phyloP scores from a whole-genome alignment of 2,113 vertebrate genomes.

The Melanerpes formicivorus region DNA sequence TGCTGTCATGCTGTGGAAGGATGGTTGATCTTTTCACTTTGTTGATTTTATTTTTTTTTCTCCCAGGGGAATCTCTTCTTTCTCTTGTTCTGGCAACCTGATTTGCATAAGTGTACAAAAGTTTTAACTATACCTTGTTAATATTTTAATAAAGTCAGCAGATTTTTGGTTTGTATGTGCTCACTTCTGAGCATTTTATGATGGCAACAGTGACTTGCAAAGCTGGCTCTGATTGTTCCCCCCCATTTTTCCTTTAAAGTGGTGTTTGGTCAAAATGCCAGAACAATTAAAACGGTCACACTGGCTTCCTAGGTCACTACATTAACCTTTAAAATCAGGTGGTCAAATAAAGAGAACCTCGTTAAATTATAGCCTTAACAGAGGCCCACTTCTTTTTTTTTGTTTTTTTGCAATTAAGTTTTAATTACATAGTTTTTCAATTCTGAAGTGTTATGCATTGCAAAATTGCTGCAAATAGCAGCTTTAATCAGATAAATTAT shows the following conservation, averaged over 20 bases:
- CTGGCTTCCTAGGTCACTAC: slow-evolving; percentile 57
- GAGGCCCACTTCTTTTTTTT: slow-evolving; percentile 54
- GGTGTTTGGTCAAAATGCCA: slow-evolving; percentile 30
- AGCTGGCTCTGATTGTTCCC: not conserved
- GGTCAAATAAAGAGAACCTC: slow-evolving; percentile 53
- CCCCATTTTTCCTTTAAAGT: slow-evolving; percentile 1
- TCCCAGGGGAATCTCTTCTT: slow-evolving; percentile 59
- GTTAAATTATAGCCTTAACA: slow-evolving; percentile 71
- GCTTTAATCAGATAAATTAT: slow-evolving; percentile 68
- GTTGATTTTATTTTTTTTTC: slow-evolving; percentile 65
- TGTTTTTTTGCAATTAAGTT: slow-evolving; percentile 76
- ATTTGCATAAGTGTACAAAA: slow-evolving; percentile 42
- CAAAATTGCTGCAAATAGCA: slow-evolving; percentile 71
- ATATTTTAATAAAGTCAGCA: slow-evolving; percentile 79
- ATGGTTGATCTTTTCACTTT: slow-evolving; percentile 75
- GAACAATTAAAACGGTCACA: not conserved
- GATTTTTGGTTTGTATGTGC: slow-evolving; percentile 21
- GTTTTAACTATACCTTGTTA: slow-evolving; percentile 71
- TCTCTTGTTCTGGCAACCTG: slow-evolving; percentile 32
- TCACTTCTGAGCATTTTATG: not conserved
- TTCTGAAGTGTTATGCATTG: slow-evolving; percentile 50
- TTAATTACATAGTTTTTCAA: slow-evolving; percentile 75
- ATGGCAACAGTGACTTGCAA: slow-evolving; percentile 12
- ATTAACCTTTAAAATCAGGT: slow-evolving; percentile 68
- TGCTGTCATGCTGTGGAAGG: slow-evolving; percentile 69